These are phyloP conservation scores for Euglossa dilemma DNA, from an alignment of 1,140 invertebrate species.

Conservation along the genomic window DNA sequence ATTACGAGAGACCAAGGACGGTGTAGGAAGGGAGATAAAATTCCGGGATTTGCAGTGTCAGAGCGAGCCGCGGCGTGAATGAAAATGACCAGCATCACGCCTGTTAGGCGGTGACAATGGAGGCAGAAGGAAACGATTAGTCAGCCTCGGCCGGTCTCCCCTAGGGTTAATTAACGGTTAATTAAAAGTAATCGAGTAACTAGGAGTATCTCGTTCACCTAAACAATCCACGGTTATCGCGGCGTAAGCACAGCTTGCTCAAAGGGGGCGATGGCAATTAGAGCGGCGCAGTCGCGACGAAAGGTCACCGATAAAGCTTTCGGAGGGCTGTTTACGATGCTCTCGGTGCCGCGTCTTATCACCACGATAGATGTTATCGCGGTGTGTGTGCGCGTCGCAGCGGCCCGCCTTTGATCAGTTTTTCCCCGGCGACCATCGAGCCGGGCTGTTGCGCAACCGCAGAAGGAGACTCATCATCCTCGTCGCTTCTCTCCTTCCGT, in stretches of 20 bases:
- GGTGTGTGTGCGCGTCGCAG: not conserved
- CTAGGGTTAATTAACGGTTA: not conserved
- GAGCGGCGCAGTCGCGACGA: conserved; percentile 8
- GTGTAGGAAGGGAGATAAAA: not conserved
- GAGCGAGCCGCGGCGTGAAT: not conserved
- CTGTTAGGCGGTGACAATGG: not conserved
- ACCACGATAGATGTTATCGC: conserved; percentile 13
- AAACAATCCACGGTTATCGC: conserved; percentile 8
- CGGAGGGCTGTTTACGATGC: conserved; percentile 19
- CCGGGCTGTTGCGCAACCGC: not conserved
- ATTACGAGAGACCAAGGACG: too few species aligned
- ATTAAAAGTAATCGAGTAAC: conserved; percentile 24
- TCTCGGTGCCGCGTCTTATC: conserved; percentile 12
- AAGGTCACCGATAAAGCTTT: conserved; percentile 28
- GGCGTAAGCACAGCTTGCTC: conserved; percentile 3
- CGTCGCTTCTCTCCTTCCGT: not conserved
- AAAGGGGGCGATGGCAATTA: conserved; percentile 29
- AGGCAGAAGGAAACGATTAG: not conserved
- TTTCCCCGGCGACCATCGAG: not conserved
- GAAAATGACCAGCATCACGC: not conserved
- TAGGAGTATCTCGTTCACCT: conserved; percentile 13
- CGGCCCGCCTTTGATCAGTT: conserved; percentile 19
- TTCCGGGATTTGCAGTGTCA: not conserved
- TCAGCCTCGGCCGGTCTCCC: not conserved
- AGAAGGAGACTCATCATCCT: not conserved